Base-by-base conservation (phyloP, 1,140 invertebrate genomes). In the Ceratina australensis region DNA sequence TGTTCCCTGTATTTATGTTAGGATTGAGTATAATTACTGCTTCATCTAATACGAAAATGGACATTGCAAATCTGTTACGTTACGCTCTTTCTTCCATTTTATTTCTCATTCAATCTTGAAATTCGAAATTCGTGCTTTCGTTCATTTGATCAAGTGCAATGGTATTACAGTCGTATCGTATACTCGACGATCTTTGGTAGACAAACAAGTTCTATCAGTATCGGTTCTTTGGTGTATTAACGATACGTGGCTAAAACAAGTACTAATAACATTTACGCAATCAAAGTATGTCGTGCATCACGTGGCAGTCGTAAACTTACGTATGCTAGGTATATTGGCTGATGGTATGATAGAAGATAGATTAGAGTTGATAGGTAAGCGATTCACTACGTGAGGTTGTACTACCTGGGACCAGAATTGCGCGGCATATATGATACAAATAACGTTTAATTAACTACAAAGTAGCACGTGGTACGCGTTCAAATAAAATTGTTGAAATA, bases 21-120 rank as follows among this genome's bases (percentile, higher is more conserved):
- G 20, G 18, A 18, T 42, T 42, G 28, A 26, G 67, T 82, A 83
- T 80, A 88, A 42, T 42, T 86, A 85, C 84, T 81, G 80, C 82
- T 85, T 65, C 67, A 42, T 67, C 42, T 33, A 61, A 42, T 64
- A 54, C 56, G 65, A 79, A 78, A 67, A 68, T 49, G 47, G 72
- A 64, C 52, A 54, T 81, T 72, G 68, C 77, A 83, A 42, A 79
- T 83, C n/a, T n/a, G n/a, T n/a, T 83, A 75, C 69, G 72, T 69
- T 71, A 81, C 26, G 47, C 68, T 28, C 26, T 82, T 69, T 61
- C 56, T 68, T 77, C 26, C 67, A 28, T 52, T 68, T 13, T n/a
- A 33, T 61, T 42, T n/a, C 4, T 22, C 42, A 12, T 20, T 42
- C 10, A 42, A 42, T 10, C 28, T 5, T 42, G 3, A 42, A 42